Percentiles rank a stretch among this genome's conserved stretches.
Evolutionary conservation across 2,797 vertebrate species (phyloP).

Genomic region (Coluber constrictor): DNA sequence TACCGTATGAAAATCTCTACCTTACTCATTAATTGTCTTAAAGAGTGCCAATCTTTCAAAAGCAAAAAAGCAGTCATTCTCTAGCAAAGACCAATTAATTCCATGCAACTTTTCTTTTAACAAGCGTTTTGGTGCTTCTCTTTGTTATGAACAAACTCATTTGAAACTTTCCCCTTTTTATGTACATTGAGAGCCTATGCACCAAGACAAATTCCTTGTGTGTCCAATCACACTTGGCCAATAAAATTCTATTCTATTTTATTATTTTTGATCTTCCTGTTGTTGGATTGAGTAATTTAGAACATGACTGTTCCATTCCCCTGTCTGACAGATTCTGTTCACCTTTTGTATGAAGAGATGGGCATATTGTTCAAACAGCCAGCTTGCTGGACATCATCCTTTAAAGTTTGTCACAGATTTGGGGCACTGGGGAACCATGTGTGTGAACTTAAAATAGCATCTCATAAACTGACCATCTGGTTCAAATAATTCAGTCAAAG

Average conservation of each 20-base stretch:
- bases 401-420: not conserved
- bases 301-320: not conserved
- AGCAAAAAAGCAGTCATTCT: conserved; percentile 36
- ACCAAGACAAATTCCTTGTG: no score
- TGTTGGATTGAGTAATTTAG: not conserved
- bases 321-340: not conserved
- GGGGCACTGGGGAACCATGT: not conserved
- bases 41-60: conserved; percentile 56
- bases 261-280: not conserved
- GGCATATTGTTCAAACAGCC: not conserved
- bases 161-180: conserved; percentile 29
- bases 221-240: no score
- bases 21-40: conserved; percentile 65
- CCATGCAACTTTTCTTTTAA: not conserved
- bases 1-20: conserved; percentile 62
- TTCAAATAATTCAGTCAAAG: not conserved
- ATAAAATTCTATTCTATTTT: no score
- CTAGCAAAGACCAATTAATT: conserved; percentile 62
- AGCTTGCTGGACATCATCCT: not conserved
- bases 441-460: not conserved
- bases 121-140: conserved; percentile 30
- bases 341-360: not conserved
- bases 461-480: not conserved
- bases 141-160: conserved; percentile 43
- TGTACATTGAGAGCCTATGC: no score